phyloP scores from a whole-genome alignment of 2,797 vertebrate species.

The Thripadectes ignobilis region DNA sequence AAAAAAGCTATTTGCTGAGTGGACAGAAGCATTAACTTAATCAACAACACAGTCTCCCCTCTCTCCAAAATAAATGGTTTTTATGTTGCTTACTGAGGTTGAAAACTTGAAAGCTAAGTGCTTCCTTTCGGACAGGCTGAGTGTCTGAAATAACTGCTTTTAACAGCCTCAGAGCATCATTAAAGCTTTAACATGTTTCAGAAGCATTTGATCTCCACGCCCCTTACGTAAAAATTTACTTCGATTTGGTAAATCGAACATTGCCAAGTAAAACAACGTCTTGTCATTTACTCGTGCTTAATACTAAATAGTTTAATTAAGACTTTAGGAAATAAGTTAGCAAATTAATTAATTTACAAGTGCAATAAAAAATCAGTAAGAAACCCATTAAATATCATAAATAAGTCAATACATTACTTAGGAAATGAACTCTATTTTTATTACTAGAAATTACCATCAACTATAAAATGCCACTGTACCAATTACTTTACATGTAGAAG shows the following conservation, averaged over 20 bases:
- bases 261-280: conserved; percentile 41
- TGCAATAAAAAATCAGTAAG: conserved; percentile 74
- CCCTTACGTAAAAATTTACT: conserved; percentile 13
- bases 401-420: conserved; percentile 79
- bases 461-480: conserved; percentile 70
- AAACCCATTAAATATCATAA: conserved; percentile 76
- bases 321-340: conserved; percentile 68
- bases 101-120: conserved; percentile 62
- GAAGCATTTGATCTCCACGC: not conserved
- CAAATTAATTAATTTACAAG: conserved; percentile 76
- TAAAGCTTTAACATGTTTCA: conserved; percentile 22
- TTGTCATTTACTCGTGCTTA: conserved; percentile 23
- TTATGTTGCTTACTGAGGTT: conserved; percentile 34
- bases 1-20: conserved; percentile 35
- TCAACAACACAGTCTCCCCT: not conserved
- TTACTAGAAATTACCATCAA: conserved; percentile 74
- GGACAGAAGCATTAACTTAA: conserved; percentile 25
- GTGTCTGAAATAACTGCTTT: conserved; percentile 42
- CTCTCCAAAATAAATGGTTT: conserved; percentile 31
- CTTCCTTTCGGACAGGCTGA: conserved; percentile 15
- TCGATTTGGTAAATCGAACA: conserved; percentile 11
- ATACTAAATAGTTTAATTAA: conserved; percentile 68
- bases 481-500: conserved; percentile 73
- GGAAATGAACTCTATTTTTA: conserved; percentile 75
- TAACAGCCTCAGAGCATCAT: conserved; percentile 20